Evolutionary conservation across 2,888 invertebrate genomes (phyloP).

Genomic region (Rhyacophila evoluta): DNA sequence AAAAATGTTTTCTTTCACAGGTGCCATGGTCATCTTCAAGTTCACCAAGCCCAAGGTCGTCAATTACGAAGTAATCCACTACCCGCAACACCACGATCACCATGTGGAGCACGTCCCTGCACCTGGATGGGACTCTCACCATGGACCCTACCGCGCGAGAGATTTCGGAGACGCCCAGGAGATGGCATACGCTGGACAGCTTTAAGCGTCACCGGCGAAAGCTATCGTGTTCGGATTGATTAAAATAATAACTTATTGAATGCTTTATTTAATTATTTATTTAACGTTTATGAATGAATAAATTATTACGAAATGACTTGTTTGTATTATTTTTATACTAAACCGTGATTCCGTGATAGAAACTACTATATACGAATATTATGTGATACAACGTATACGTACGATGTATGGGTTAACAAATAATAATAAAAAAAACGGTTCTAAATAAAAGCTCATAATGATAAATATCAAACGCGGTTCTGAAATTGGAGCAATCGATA

Average conservation of each 20-base stretch:
- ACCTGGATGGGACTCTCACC: slow-evolving; percentile 64
- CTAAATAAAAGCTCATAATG: too few relatives aligned
- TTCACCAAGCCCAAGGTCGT: slow-evolving; percentile 88
- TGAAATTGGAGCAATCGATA: too few relatives aligned
- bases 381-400: background rate
- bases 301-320: slow-evolving; percentile 5
- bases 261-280: slow-evolving; percentile 15
- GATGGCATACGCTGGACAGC: slow-evolving; percentile 70
- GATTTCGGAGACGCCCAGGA: slow-evolving; percentile 71
- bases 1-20: too few relatives aligned
- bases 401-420: background rate
- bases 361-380: background rate
- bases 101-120: slow-evolving; percentile 73
- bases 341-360: background rate
- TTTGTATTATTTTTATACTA: background rate
- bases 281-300: background rate
- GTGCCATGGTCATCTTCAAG: slow-evolving; percentile 87
- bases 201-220: background rate
- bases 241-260: background rate
- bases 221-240: background rate
- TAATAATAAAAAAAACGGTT: background rate
- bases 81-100: slow-evolving; percentile 79
- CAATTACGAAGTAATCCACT: slow-evolving; percentile 89
- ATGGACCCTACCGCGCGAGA: slow-evolving; percentile 74
- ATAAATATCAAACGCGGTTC: too few relatives aligned